Percentiles rank a stretch among this genome's conserved stretches.
Conservation (phyloP, 2,888 invertebrate species). For the Branchipolynoe longqiensis region DNA sequence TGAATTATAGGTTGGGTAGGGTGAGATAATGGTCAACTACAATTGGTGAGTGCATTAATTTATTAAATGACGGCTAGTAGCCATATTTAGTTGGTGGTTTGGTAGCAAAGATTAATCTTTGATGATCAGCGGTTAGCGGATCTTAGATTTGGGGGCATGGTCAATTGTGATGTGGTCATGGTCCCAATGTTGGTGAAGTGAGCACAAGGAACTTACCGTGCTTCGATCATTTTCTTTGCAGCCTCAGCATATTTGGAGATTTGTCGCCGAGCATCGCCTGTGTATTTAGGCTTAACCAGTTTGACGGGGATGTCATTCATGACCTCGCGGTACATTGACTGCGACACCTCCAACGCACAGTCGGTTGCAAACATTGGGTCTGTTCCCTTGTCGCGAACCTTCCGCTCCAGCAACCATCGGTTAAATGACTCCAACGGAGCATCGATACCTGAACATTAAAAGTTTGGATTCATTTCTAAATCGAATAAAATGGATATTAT, state of each 20-base stretch:
- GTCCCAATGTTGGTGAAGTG: no score
- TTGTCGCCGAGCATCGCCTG: constrained; percentile 96
- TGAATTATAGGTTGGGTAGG: no score
- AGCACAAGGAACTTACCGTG: constrained; percentile 83
- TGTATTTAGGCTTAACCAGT: constrained; percentile 95
- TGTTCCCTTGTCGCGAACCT: constrained; percentile 93
- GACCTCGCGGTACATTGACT: constrained; percentile 97
- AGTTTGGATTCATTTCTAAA: no score
- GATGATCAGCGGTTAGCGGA: no score
- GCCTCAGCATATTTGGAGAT: constrained; percentile 96
- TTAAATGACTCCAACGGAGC: constrained; percentile 98
- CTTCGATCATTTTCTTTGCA: constrained; percentile 97
- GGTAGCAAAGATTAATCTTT: no score
- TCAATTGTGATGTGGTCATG: no score
- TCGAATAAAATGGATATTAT: no score
- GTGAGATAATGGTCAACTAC: no score
- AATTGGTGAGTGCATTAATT: no score
- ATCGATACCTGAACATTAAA: constrained; percentile 86
- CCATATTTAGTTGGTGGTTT: no score
- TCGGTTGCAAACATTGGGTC: constrained; percentile 95
- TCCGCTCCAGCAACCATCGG: constrained; percentile 96
- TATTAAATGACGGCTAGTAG: no score
- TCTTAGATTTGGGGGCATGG: no score
- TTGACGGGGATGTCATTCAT: constrained; percentile 99
- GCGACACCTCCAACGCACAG: constrained; percentile 95